Conservation (phyloP, 2,113 vertebrate genomes). For the Sigmodon hispidus region DNA sequence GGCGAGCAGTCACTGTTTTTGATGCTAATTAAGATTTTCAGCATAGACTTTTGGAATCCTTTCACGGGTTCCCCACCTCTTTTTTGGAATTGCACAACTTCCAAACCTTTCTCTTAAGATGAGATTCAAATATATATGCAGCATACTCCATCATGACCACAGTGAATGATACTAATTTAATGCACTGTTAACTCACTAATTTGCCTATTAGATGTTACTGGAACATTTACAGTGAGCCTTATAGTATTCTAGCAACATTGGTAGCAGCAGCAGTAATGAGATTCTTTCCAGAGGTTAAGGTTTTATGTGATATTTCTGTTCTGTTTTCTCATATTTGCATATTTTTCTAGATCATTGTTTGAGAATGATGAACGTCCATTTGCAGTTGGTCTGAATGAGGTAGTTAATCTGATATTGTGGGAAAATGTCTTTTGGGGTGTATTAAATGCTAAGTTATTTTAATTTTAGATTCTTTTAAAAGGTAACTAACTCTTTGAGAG, state of each 20-base stretch:
- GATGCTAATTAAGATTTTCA: slow-evolving; percentile 45
- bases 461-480: not conserved
- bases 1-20: slow-evolving; percentile 4
- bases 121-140: not conserved
- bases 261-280: not conserved
- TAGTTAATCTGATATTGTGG: not conserved
- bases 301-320: not conserved
- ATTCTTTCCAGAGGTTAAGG: not conserved
- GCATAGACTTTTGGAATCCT: slow-evolving; percentile 17
- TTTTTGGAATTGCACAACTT: not conserved
- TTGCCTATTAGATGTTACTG: not conserved
- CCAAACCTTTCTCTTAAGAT: slow-evolving; percentile 43
- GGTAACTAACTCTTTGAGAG: not conserved
- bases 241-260: not conserved
- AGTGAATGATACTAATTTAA: not conserved
- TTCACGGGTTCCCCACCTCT: slow-evolving; percentile 24
- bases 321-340: not conserved
- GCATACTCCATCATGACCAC: not conserved
- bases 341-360: slow-evolving; percentile 23
- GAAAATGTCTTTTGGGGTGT: not conserved
- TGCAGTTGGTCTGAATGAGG: not conserved
- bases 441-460: not conserved
- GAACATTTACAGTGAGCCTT: not conserved
- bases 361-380: not conserved
- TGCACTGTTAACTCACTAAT: not conserved